Evolutionary conservation across 1,140 invertebrate species (phyloP), one percentile per base, ranked within the genome.

Genomic region (Lerema accius): DNA sequence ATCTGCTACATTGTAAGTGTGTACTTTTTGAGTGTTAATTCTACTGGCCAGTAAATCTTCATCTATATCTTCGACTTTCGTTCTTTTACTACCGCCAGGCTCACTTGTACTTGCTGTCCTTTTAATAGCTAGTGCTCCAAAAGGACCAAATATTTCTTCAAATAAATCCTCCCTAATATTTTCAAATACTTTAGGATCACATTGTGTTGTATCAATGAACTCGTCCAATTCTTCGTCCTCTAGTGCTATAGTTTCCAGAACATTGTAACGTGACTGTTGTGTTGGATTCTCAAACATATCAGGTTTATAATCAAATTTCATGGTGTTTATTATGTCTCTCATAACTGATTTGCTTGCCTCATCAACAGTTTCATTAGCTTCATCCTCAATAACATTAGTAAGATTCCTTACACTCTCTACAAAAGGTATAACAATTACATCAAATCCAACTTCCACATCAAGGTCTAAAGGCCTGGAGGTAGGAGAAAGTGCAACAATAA

Each of bases 261-360:
- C 76, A 61, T 73, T 76, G 53, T 83, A 84, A 51, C 74, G 67
- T 4, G 71, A 79, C 63, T 89, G 84, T 10, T 78, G 19, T 66
- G 80, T 84, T 11, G 88, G 85, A 76, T 89, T 84, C 65, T 82
- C 78, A 82, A 89, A 88, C 81, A 87, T 84, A 26, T 83, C 76
- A 40, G 88, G 66, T 40, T 80, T 78, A 55, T 82, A 90, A 70
- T 86, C 67, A 77, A 85, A 78, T 43, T 58, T 59, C 48, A 84
- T 58, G 55, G 46, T 56, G 19, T 76, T 73, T n/a, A 90, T 45
- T 32, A 85, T 79, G 43, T 88, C 71, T 51, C 65, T 79, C 77
- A 90, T 84, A 4, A 81, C 43, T n/a, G 16, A 55, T 65, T 79
- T 85, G 15, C 84, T 73, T 61, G 66, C 67, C 39, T 63, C 17